Conservation (phyloP, 1,140 invertebrate species). For the Ylistrum balloti region DNA sequence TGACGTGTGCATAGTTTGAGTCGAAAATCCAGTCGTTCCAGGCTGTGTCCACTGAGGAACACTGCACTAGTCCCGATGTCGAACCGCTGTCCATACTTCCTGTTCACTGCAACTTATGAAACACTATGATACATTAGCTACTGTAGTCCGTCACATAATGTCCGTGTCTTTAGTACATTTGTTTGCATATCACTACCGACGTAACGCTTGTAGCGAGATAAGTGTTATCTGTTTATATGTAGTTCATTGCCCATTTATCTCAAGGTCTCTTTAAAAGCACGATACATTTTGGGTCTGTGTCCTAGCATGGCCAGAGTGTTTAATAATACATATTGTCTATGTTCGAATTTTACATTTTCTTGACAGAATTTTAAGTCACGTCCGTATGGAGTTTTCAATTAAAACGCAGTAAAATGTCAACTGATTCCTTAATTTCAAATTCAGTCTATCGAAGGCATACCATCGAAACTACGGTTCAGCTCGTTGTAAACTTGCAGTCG, state of each 20-base stretch:
- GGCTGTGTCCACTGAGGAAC: neutral
- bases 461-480: too few relatives aligned
- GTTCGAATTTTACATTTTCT: too few relatives aligned
- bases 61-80: neutral
- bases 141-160: neutral
- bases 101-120: neutral
- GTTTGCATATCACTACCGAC: neutral
- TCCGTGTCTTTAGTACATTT: neutral
- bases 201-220: neutral
- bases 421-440: too few relatives aligned
- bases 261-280: neutral
- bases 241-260: neutral
- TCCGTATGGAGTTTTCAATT: too few relatives aligned
- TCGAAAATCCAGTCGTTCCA: neutral
- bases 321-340: too few relatives aligned
- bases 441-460: too few relatives aligned
- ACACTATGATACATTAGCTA: neutral
- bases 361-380: too few relatives aligned
- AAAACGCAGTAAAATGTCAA: too few relatives aligned
- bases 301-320: neutral
- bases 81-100: neutral
- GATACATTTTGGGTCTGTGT: too few relatives aligned
- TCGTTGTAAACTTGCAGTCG: too few relatives aligned
- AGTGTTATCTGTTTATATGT: constrained; percentile 1
- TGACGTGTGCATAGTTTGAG: neutral